Base-by-base conservation (phyloP, 2,113 vertebrate species). In the Patagioenas fasciata region DNA sequence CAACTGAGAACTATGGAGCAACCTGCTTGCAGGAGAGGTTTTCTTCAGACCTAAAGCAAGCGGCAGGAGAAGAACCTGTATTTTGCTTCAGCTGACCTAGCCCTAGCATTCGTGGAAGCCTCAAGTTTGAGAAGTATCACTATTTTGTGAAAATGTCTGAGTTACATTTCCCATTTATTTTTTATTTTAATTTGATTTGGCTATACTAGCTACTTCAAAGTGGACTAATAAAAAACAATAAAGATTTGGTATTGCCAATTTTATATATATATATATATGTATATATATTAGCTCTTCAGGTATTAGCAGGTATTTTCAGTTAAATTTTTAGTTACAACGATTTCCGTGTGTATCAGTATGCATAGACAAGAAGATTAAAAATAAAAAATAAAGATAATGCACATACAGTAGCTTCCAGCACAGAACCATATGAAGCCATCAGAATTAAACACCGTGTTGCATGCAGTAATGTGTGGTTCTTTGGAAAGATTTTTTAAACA, bases 1-100 rank as follows among this genome's bases (percentile, higher is more conserved):
- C 89, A 96, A 92, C 20, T 25, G 40, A 67, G 64, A 81, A 51
- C 38, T 74, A 25, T 88, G 77, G 80, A 95, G 95, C 83, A 95
- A 95, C 64, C 32, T 60, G 58, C 47, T 80, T 16, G 16, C 10
- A 42, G 50, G 48, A 62, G 78, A 85, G 54, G 28, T 70, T 80
- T 93, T 80, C 72, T 83, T 85, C 17, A 88, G 36, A 21, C 62
- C 31, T 67, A 78, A 83, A 31, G 14, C 19, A 70, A 80, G 32
- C 66, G 50, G 50, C 38, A 40, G 50, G 24, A 91, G 36, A 31
- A 90, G 57, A 66, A 56, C 14, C 25, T 17, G 3, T 19, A 13
- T 28, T 69, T 65, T 48, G 6, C 15, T 60, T 65, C 56, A 82
- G 61, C 24, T 60, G 66, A 34, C 50, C 24, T 29, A 15, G 48